These are phyloP conservation scores for Microplitis manilae DNA, from an alignment of 2,888 invertebrate species.

Conservation along the genomic window DNA sequence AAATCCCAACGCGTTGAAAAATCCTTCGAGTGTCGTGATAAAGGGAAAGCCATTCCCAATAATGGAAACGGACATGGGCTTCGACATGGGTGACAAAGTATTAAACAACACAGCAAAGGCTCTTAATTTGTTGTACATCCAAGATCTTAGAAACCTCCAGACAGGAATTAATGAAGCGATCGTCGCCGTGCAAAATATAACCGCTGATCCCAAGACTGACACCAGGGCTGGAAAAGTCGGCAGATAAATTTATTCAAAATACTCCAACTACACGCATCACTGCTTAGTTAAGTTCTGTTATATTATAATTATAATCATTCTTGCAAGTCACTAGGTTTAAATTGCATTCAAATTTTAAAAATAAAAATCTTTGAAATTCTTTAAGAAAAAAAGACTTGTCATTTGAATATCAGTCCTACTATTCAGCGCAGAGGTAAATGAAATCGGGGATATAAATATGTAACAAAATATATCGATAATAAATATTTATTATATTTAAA, in stretches of 20 bases:
- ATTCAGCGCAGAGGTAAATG: background rate
- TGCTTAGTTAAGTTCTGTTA: background rate
- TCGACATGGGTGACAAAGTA: conserved; percentile 78
- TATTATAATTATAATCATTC: background rate
- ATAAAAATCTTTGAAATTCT: background rate
- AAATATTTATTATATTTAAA: conserved; percentile 53
- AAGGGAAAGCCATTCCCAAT: conserved; percentile 81
- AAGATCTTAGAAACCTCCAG: conserved; percentile 89
- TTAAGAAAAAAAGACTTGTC: background rate
- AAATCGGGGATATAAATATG: background rate
- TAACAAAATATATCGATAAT: conserved; percentile 43
- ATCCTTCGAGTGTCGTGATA: conserved; percentile 73
- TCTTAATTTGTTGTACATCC: conserved; percentile 85
- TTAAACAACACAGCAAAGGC: conserved; percentile 84
- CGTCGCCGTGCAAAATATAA: conserved; percentile 91
- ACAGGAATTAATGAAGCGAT: conserved; percentile 95
- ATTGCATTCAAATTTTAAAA: background rate
- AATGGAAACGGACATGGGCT: conserved; percentile 79
- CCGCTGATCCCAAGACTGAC: conserved; percentile 97
- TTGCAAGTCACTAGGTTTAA: background rate
- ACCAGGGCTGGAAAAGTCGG: conserved; percentile 95
- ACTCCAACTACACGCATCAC: conserved; percentile 5
- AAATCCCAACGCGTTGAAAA: conserved; percentile 75
- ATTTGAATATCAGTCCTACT: background rate
- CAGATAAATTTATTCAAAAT: conserved; percentile 66